phyloP scores from a whole-genome alignment of 2,797 vertebrate species.

The Brachyalestes nurse region DNA sequence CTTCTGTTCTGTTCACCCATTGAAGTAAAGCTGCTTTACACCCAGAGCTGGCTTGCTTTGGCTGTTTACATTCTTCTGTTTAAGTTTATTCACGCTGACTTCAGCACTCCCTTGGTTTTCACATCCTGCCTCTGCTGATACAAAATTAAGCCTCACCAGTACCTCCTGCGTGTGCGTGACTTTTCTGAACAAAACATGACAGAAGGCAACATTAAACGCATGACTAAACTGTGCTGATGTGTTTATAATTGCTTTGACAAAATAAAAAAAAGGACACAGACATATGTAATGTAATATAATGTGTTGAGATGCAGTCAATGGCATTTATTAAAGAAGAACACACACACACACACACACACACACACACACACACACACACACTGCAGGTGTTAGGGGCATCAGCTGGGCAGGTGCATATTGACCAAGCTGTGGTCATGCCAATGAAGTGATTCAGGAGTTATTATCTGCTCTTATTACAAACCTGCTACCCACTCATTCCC shows the following conservation, averaged over 20 bases:
- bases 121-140: too few relatives aligned
- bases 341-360: slow-evolving; percentile 9
- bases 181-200: too few relatives aligned
- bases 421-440: neutral
- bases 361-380: slow-evolving; percentile 24
- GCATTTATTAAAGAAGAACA: neutral
- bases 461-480: slow-evolving; percentile 18
- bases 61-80: too few relatives aligned
- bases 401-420: slow-evolving; percentile 12
- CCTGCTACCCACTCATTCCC: neutral
- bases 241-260: neutral
- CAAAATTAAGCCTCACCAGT: too few relatives aligned
- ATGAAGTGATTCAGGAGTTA: slow-evolving; percentile 29
- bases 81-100: too few relatives aligned
- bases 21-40: too few relatives aligned
- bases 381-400: slow-evolving; percentile 14
- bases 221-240: neutral
- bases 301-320: neutral
- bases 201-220: too few relatives aligned
- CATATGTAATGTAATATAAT: neutral
- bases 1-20: too few relatives aligned
- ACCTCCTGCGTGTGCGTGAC: too few relatives aligned
- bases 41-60: too few relatives aligned
- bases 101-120: too few relatives aligned
- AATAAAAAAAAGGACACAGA: neutral